phyloP scores from a whole-genome alignment of 2,888 invertebrate species.

The Pyrochroa serraticornis region DNA sequence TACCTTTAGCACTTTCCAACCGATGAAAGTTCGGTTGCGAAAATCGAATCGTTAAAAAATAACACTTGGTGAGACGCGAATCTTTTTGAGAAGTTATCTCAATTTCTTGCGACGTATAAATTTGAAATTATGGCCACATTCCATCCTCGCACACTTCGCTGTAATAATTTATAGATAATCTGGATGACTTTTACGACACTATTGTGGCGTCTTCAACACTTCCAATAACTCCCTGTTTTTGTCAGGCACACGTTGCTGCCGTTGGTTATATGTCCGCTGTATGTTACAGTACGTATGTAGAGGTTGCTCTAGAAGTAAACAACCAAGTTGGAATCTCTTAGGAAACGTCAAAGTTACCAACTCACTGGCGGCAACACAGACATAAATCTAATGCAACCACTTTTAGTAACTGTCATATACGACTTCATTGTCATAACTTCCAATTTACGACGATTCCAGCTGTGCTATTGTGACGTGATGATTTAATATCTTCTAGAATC shows the following conservation, averaged over 20 bases:
- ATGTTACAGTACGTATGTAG: background rate
- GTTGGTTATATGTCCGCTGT: too few relatives aligned
- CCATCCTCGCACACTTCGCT: background rate
- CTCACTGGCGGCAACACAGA: too few relatives aligned
- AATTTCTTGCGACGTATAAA: background rate
- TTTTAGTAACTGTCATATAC: conserved; percentile 6
- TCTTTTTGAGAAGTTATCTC: too few relatives aligned
- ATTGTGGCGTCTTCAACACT: too few relatives aligned
- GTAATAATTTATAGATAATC: background rate
- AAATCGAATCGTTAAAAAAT: background rate
- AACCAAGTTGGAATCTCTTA: background rate
- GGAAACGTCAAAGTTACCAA: too few relatives aligned
- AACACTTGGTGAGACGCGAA: background rate
- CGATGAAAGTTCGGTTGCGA: background rate
- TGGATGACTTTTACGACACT: background rate
- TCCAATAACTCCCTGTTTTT: too few relatives aligned
- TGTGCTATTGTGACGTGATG: too few relatives aligned
- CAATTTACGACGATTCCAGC: conserved; percentile 8
- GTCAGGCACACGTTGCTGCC: too few relatives aligned
- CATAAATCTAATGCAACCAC: conserved; percentile 8
- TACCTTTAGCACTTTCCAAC: conserved; percentile 33
- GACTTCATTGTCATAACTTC: conserved; percentile 10
- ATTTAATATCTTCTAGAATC: too few relatives aligned
- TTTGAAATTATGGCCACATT: background rate
- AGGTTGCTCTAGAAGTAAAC: background rate